Percentiles rank a stretch among this genome's conserved stretches.
Conservation (phyloP, 2,113 vertebrate species). For the Corythornis cristatus region DNA sequence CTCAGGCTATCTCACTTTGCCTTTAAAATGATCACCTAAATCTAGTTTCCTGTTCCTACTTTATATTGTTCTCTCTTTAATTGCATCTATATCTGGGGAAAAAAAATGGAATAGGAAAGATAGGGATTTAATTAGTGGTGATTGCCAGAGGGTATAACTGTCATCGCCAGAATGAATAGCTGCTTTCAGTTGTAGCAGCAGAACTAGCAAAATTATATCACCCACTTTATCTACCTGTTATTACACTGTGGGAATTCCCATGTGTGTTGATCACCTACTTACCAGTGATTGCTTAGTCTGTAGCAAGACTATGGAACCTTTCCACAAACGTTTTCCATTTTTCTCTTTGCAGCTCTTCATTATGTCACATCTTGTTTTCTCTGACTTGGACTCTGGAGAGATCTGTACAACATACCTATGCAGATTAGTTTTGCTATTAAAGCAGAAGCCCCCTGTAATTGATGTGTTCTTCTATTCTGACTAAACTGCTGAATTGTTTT, state of each 20-base stretch:
- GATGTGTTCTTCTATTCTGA: neutral
- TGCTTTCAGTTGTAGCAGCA: slow-evolving; percentile 15
- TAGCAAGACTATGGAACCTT: neutral
- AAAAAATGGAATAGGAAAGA: slow-evolving; percentile 10
- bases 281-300: slow-evolving; percentile 20
- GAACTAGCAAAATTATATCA: neutral
- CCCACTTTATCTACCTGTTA: slow-evolving; percentile 22
- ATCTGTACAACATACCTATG: neutral
- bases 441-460: neutral
- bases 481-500: neutral
- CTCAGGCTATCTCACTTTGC: neutral
- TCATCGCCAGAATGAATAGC: neutral
- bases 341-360: neutral
- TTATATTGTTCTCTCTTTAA: slow-evolving; percentile 14
- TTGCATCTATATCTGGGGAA: neutral
- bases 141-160: neutral
- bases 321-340: neutral
- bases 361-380: slow-evolving; percentile 32
- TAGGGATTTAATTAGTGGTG: slow-evolving; percentile 34
- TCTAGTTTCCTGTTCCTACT: neutral
- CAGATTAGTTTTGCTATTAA: neutral
- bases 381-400: neutral
- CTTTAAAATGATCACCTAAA: slow-evolving; percentile 34
- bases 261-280: slow-evolving; percentile 15
- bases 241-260: neutral